Evolutionary conservation across 2,113 vertebrate species (phyloP).

Genomic region (Erythrocebus patas): DNA sequence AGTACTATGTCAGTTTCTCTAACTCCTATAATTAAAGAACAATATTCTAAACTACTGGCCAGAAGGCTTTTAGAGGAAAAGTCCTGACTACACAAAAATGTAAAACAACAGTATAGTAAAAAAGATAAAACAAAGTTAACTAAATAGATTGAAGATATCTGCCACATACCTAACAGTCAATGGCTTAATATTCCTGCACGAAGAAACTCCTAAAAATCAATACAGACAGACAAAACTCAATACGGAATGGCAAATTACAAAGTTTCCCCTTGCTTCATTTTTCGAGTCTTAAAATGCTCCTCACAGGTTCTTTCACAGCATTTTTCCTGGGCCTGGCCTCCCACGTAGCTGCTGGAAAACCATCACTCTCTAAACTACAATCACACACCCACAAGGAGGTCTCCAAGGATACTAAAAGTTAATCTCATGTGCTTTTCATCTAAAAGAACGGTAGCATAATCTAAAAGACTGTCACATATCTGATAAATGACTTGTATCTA

Average conservation of each 20-base stretch:
- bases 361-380: not conserved
- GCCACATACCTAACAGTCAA: not conserved
- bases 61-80: not conserved
- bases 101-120: not conserved
- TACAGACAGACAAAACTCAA: not conserved
- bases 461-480: not conserved
- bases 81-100: not conserved
- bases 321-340: not conserved
- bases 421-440: not conserved
- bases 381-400: not conserved
- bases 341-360: not conserved
- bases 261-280: not conserved
- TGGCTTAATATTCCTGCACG: not conserved
- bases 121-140: not conserved
- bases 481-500: not conserved
- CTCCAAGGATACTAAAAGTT: not conserved
- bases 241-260: not conserved
- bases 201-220: not conserved
- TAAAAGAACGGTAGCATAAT: not conserved
- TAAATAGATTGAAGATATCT: not conserved
- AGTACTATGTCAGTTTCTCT: not conserved
- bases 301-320: not conserved
- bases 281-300: not conserved
- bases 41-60: not conserved
- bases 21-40: not conserved